Conservation (phyloP, 37 sponge, comb jelly and placozoan genomes). For the Beroe ovata region DNA sequence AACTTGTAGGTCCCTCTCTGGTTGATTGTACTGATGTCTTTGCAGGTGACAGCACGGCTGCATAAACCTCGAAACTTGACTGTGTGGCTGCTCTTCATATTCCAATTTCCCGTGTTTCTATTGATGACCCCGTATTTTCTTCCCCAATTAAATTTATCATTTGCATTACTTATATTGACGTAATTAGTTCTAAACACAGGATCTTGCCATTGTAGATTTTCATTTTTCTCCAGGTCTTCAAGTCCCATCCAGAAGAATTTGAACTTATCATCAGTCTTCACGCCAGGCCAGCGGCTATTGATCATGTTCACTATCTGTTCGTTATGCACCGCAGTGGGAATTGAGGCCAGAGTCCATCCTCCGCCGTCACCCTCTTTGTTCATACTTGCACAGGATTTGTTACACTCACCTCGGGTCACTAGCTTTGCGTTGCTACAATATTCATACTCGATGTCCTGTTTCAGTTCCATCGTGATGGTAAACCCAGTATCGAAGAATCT, state of each 20-base stretch:
- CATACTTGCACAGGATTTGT: not conserved
- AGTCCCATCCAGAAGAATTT: slow-evolving; percentile 35
- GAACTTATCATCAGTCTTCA: slow-evolving; percentile 31
- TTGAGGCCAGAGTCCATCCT: not conserved
- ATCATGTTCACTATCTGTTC: not conserved
- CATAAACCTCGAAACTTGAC: not conserved
- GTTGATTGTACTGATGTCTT: not conserved
- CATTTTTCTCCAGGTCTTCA: not conserved
- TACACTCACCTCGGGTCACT: not conserved
- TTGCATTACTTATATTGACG: not conserved
- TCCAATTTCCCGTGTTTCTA: not conserved
- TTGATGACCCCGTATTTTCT: not conserved
- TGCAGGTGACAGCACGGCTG: not conserved
- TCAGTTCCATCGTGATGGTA: not conserved
- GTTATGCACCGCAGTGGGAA: not conserved
- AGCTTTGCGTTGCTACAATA: not conserved
- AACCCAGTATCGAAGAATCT: not conserved
- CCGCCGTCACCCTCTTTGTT: not conserved
- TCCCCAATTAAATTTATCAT: not conserved
- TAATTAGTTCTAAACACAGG: not conserved
- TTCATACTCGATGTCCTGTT: not conserved
- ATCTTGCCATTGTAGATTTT: not conserved
- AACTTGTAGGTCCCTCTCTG: not conserved
- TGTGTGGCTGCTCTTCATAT: not conserved
- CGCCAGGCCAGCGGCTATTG: not conserved